Conservation (phyloP, 2,113 vertebrate genomes). For the Albula goreensis region DNA sequence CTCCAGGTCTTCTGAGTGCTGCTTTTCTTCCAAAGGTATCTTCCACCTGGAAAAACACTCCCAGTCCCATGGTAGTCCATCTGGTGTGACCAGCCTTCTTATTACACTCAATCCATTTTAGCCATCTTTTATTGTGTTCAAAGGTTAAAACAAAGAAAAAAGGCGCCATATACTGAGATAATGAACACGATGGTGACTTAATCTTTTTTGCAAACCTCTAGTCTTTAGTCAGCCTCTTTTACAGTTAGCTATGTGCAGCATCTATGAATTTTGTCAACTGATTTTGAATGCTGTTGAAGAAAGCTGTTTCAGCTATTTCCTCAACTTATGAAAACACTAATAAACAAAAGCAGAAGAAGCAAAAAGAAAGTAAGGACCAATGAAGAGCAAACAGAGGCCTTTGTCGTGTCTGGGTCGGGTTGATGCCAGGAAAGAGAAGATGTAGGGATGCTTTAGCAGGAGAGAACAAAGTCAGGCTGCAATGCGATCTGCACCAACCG, state of each 20-base stretch:
- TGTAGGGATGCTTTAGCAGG: background rate
- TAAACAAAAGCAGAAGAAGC: background rate
- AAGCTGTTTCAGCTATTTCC: background rate
- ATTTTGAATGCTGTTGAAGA: background rate
- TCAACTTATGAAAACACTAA: background rate
- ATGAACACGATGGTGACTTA: background rate
- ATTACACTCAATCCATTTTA: background rate
- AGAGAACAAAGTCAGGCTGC: background rate
- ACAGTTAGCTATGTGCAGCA: background rate
- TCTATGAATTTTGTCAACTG: background rate
- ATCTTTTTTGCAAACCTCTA: background rate
- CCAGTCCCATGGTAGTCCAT: background rate
- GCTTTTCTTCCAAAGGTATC: background rate
- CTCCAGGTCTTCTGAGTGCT: background rate
- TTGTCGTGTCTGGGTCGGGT: background rate
- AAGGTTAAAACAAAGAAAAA: too few species aligned
- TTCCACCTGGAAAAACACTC: background rate
- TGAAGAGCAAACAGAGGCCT: background rate
- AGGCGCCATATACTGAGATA: background rate
- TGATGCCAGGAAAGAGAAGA: background rate
- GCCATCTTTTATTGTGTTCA: too few species aligned
- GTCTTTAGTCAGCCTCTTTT: background rate
- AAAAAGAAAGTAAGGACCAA: background rate
- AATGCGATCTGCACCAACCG: conserved; percentile 14
- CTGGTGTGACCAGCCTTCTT: background rate